Evolutionary conservation across 2,888 invertebrate genomes (phyloP).

Genomic region (Leucania comma): DNA sequence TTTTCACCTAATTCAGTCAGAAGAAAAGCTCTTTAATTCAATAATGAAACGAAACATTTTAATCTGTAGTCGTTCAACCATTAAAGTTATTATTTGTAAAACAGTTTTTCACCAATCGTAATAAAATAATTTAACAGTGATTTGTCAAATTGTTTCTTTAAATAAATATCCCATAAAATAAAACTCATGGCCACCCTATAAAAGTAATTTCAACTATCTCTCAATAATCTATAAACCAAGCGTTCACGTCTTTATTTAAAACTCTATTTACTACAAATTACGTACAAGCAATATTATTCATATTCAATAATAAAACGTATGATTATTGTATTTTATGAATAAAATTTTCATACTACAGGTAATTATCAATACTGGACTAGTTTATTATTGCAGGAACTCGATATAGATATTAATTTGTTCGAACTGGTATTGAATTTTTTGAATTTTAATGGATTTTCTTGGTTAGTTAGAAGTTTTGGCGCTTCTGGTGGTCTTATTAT

Average conservation of each 20-base stretch:
- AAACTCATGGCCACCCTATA: constrained; percentile 10
- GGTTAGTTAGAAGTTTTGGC: neutral
- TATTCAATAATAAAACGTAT: constrained; percentile 9
- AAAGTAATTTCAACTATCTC: constrained; percentile 6
- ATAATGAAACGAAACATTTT: no score
- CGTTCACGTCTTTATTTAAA: constrained; percentile 3
- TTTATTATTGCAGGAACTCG: constrained; percentile 21
- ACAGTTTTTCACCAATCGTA: no score
- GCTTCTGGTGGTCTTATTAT: constrained; percentile 22
- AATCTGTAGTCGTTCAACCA: no score
- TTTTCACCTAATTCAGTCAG: no score
- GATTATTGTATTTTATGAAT: constrained; percentile 13
- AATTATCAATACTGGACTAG: constrained; percentile 17
- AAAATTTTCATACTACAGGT: constrained; percentile 13
- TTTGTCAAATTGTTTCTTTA: neutral
- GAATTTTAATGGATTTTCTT: constrained; percentile 18
- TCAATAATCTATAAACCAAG: constrained; percentile 14
- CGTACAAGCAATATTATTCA: neutral
- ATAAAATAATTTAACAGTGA: no score
- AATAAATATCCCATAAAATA: neutral
- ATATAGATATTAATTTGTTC: constrained; percentile 1
- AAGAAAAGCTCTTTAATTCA: no score
- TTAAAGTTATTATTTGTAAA: no score
- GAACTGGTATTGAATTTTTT: constrained; percentile 2
- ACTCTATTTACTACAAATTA: constrained; percentile 27